Conservation (phyloP, 1,140 invertebrate genomes). For the Myzus persicae region DNA sequence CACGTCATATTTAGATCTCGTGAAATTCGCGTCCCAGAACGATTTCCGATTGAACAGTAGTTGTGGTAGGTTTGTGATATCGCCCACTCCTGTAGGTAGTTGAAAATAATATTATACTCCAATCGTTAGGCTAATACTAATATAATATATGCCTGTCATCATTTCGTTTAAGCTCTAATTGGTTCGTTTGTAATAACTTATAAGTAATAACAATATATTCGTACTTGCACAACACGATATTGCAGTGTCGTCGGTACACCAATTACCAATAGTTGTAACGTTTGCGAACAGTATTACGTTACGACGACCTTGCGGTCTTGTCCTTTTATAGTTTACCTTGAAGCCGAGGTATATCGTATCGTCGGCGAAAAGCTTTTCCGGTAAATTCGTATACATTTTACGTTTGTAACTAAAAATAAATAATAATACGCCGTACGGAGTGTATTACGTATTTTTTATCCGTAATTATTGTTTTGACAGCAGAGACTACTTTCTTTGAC, state of each 20-base stretch:
- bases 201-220: background rate
- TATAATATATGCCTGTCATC: background rate
- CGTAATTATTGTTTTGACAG: background rate
- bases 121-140: too few relatives aligned
- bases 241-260: background rate
- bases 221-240: background rate
- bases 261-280: background rate
- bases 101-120: too few relatives aligned
- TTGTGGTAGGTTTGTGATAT: background rate
- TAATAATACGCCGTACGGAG: background rate
- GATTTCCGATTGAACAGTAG: background rate
- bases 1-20: background rate
- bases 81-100: background rate
- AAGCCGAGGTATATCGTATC: background rate
- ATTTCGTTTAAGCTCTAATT: background rate
- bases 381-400: background rate
- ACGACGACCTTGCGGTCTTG: slow-evolving; percentile 6
- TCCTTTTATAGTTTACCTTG: slow-evolving; percentile 38
- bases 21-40: background rate
- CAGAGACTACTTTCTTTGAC: background rate
- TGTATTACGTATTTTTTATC: background rate
- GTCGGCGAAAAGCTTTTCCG: slow-evolving; percentile 23
- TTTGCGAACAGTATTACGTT: background rate
- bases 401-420: background rate
- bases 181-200: background rate